Base-by-base conservation (phyloP, 2,797 vertebrate genomes). In the Pseudocheirus occidentalis region DNA sequence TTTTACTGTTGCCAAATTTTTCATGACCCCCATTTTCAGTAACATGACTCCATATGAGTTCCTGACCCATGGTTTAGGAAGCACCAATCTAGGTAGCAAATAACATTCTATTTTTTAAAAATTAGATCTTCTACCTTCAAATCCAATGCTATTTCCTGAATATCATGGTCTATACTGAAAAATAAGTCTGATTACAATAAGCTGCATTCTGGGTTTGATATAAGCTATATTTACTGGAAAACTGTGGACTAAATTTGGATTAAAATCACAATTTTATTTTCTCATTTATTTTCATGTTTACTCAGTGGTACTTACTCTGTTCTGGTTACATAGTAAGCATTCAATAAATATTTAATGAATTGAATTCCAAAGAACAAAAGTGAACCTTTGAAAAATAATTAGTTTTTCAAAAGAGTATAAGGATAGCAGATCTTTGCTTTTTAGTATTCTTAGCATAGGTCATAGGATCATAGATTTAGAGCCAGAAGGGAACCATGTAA, bases 321-420 rank as follows among this genome's bases (percentile, higher is more conserved):
- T 12, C n/a, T 58, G 93, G 40, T 28, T 55, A 96, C 14, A 46
- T 40, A 40, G 11, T 12, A 53, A 46, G 21, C 18, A 89, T 94
- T 92, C 90, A 52, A 59, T 55, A 96, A 96, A 95, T 54, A 94
- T 55, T 91, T 90, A 81, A 58, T 94, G 54, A 92, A 59, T 10
- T 91, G 3, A 96, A 96, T 93, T 73, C 6, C 3, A 81, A 92
- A 95, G 5, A 9, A 94, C 46, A 52, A 12, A 3, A 53, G 91
- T 93, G 31, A 62, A 34, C 11, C 59, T 62, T 31, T 93, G 87
- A 13, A 96, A 90, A 96, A 92, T 90, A 66, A 55, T 7, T 81
- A 56, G 4, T 73, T 34, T 95, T 92, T 62, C 93, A 94, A 28
- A 95, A 97, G 92, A 96, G 91, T 54, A 18, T 62, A 94, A 54